These are phyloP conservation scores for Danio aesculapii DNA, from an alignment of 2,797 vertebrate species.

Conservation along the genomic window DNA sequence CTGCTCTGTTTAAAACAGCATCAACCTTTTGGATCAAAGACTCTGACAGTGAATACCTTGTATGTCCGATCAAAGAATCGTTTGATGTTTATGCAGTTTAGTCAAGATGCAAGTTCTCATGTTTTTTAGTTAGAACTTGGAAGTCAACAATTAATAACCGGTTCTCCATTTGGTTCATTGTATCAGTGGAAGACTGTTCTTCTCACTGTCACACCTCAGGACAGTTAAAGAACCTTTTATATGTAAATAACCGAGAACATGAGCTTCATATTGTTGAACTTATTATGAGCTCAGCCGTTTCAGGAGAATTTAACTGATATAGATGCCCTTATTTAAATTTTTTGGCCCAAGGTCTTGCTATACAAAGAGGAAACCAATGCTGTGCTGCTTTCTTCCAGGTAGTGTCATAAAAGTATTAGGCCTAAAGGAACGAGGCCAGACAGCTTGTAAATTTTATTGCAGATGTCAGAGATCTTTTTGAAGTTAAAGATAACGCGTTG, in stretches of 20 bases:
- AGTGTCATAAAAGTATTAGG: slow-evolving; percentile 13
- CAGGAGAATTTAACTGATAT: slow-evolving; percentile 40
- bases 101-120: slow-evolving; percentile 24
- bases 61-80: slow-evolving; percentile 21
- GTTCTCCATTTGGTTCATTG: slow-evolving; percentile 32
- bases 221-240: slow-evolving; percentile 35
- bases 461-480: slow-evolving; percentile 31
- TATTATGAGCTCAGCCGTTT: not conserved
- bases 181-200: not conserved
- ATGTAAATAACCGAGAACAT: slow-evolving; percentile 7
- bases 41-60: slow-evolving; percentile 26
- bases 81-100: slow-evolving; percentile 35
- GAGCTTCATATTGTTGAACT: slow-evolving; percentile 8
- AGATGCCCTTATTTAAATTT: not conserved
- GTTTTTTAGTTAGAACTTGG: slow-evolving; percentile 7
- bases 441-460: slow-evolving; percentile 24
- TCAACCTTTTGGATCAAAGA: slow-evolving; percentile 29
- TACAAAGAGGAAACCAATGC: not conserved
- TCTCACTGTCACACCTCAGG: slow-evolving; percentile 35
- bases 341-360: not conserved
- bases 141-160: slow-evolving; percentile 10
- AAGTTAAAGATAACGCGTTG: slow-evolving; percentile 14
- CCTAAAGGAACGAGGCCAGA: not conserved
- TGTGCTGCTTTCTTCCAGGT: not conserved
- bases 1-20: slow-evolving; percentile 24